phyloP scores from a whole-genome alignment of 2,888 invertebrate genomes.

The Sepiola atlantica region DNA sequence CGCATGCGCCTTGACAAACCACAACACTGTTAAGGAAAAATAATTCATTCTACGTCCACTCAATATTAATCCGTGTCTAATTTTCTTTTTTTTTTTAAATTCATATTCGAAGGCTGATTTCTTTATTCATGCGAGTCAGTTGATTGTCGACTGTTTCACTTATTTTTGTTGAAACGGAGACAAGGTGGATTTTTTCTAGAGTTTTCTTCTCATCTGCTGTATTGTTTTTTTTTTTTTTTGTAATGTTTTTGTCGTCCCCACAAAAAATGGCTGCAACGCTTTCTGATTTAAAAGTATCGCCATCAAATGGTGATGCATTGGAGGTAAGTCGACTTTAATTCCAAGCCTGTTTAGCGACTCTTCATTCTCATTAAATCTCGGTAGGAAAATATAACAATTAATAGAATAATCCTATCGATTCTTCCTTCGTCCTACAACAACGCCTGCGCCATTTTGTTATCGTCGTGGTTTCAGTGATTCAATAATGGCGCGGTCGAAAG shows the following conservation, averaged over 20 bases:
- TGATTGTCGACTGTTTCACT: background rate
- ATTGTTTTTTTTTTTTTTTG: background rate
- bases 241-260: background rate
- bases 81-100: background rate
- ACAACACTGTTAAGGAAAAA: background rate
- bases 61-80: background rate
- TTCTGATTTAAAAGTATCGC: background rate
- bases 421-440: background rate
- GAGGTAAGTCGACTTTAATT: background rate
- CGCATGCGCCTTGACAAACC: background rate
- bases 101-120: background rate
- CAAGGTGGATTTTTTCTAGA: background rate
- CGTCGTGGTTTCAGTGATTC: too few species aligned
- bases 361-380: background rate
- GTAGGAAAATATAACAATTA: too few species aligned
- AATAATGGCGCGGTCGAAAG: too few species aligned
- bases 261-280: slow-evolving; percentile 1
- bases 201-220: background rate
- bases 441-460: background rate
- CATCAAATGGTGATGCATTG: background rate
- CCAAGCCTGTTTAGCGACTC: background rate
- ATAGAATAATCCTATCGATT: background rate
- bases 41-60: background rate
- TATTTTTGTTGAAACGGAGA: background rate
- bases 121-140: background rate